Base-by-base conservation (phyloP, 30 jellyfish, hydroid and myxozoan genomes). In the Pelagia noctiluca region DNA sequence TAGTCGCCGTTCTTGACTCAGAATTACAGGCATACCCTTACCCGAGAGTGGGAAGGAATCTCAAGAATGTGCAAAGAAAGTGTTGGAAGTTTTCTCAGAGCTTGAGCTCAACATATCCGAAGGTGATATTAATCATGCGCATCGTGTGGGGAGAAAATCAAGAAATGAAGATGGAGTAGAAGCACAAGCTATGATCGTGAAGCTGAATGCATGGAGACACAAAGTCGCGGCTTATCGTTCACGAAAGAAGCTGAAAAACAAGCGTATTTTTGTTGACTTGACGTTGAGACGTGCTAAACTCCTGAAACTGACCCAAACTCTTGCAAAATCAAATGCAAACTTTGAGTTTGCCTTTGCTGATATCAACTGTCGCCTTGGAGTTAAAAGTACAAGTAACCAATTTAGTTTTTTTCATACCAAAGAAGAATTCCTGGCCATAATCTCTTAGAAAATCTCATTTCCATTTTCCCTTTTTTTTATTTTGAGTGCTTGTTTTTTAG, bases 1-100 rank as follows among this genome's bases (percentile, higher is more conserved):
- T n/a, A 76, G 87, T 35, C 87, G 78, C 63, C 76, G 87, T 31
- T 76, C 87, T 50, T 76, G 78, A 2, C 87, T 76, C 33, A 29
- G 78, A 50, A 53, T 52, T 29, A 50, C 77, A 25, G 87, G 77
- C 3, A 57, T 76, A 0, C 87, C 77, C 42, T 76, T 76, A 57
- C 87, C 87, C 54, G 24, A 50, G 31, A 75, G 31, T 49, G 86
- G 67, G 75, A 75, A 48, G 31, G 86, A 75, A 75, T 75, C 76
- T 42, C 0, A 76, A 53, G 87, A 76, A 26, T 75, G 87, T 26
- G 35, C 37, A 48, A 35, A 76, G 76, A 53, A 26, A 76, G 87
- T 35, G 77, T 50, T 50, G 38, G 77, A 57, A 13, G 77, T 76
- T 18, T 50, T 76, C 35, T 35, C 76, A 3, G 78, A 76, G 33